Evolutionary conservation across 1,140 invertebrate genomes (phyloP), one percentile per base, ranked within the genome.

Genomic region (Schlechtendalia chinensis): DNA sequence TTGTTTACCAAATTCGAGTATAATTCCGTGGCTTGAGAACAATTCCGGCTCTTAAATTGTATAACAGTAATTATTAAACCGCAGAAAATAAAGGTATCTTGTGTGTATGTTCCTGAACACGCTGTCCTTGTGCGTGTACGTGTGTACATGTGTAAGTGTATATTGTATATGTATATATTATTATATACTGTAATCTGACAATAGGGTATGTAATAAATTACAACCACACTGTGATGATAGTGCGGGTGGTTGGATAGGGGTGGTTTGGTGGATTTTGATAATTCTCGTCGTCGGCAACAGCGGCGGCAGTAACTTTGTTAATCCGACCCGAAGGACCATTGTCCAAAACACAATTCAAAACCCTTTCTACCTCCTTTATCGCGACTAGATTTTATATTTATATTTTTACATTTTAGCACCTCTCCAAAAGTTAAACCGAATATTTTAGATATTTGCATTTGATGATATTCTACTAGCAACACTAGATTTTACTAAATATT

Each of bases 191-290:
- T 79, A 79, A 59, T 79, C 54, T 61, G 74, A 61, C 74, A 79
- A 79, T 79, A 79, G 74, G 50, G 74, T 79, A 61, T 5, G 74
- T 79, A 47, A 79, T 79, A 79, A 79, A 79, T 79, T 61, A 79
- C 56, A 12, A 45, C 53, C 24, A 39, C 27, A 75, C 72, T 61
- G 10, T 27, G 3, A 8, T 39, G 39, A 79, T 27, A 27, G 32
- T 22, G 53, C 19, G 56, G 22, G 56, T 39, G 32, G 56, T 45
- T 24, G 45, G n/a, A 45, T 71, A 50, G 14, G 74, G 56, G 74
- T 59, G 56, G 39, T 59, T 39, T 45, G 56, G 74, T 45, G 58
- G 56, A 61, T 75, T 79, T 79, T 79, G 58, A 79, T 79, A 59
- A 79, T 79, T 79, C 56, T 79, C 56, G 56, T 79, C 74, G 74